Evolutionary conservation across 2,113 vertebrate species (phyloP).

Genomic region (Pagrus major): DNA sequence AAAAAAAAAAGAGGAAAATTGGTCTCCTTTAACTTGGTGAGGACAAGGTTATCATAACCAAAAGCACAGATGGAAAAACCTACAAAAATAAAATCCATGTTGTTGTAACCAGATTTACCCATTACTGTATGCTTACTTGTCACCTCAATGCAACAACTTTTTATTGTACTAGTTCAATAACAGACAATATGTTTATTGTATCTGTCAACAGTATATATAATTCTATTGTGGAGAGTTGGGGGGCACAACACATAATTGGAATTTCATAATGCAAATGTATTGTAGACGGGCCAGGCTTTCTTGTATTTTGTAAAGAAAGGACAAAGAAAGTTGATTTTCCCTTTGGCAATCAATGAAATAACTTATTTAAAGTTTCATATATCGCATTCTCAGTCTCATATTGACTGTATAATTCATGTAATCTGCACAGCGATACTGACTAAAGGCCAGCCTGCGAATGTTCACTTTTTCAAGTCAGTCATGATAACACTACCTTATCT

Average conservation of each 20-base stretch:
- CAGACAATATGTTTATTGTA: background rate
- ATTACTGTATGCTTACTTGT: background rate
- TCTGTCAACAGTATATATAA: no score
- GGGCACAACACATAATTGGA: background rate
- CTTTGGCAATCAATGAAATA: background rate
- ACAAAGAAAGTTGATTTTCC: background rate
- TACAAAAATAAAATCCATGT: background rate
- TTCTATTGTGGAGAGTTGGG: background rate
- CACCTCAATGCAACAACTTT: background rate
- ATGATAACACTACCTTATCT: constrained; percentile 54
- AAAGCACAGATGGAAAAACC: background rate
- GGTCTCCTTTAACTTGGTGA: background rate
- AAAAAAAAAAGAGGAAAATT: no score
- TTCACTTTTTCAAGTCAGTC: constrained; percentile 11
- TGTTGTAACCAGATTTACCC: background rate
- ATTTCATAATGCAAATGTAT: background rate
- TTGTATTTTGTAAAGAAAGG: background rate
- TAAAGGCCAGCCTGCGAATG: constrained; percentile 15
- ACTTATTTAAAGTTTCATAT: constrained; percentile 10
- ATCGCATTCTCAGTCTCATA: no score
- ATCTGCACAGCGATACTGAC: background rate
- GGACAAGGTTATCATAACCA: background rate
- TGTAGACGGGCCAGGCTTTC: background rate
- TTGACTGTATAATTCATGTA: constrained; percentile 1
- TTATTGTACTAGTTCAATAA: background rate